Evolutionary conservation across 2,113 vertebrate genomes (phyloP).

Genomic region (Myocastor coypus): DNA sequence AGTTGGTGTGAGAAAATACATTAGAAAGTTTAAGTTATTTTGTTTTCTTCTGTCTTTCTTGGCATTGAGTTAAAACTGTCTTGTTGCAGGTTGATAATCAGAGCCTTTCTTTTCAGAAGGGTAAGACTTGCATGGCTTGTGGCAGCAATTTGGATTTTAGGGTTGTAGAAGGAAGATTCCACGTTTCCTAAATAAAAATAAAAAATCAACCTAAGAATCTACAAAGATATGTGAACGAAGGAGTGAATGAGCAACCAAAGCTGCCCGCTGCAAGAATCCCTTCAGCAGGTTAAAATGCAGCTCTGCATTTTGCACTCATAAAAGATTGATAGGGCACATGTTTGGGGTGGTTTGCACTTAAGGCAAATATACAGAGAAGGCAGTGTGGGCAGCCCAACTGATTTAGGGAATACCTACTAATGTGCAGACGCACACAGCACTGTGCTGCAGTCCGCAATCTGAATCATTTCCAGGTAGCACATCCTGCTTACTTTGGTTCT

Average conservation of each 20-base stretch:
- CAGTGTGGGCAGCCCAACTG: rapidly evolving
- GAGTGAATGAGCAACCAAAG: not conserved
- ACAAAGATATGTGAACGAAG: not conserved
- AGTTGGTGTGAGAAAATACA: not conserved
- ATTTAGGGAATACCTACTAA: too few species aligned
- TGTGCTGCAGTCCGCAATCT: not conserved
- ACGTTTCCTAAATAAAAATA: not conserved
- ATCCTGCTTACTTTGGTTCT: not conserved
- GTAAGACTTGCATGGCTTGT: not conserved
- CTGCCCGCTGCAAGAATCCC: not conserved
- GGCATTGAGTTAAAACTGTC: not conserved
- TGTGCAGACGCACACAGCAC: not conserved
- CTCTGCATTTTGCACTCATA: not conserved
- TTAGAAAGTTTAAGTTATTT: not conserved
- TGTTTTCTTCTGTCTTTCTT: not conserved
- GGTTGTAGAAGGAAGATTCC: not conserved
- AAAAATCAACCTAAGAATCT: not conserved
- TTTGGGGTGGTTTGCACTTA: not conserved
- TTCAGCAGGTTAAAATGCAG: not conserved
- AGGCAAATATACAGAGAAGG: not conserved
- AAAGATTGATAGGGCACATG: not conserved
- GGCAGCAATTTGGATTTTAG: not conserved
- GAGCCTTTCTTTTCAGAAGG: not conserved
- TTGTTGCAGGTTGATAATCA: conserved; percentile 1
- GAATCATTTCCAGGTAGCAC: not conserved